A percentile compares a stretch with the other conserved stretches of the same genome.
These are phyloP conservation scores for Crotalus horridus DNA, from an alignment of 2,113 vertebrate genomes.

Conservation along the genomic window DNA sequence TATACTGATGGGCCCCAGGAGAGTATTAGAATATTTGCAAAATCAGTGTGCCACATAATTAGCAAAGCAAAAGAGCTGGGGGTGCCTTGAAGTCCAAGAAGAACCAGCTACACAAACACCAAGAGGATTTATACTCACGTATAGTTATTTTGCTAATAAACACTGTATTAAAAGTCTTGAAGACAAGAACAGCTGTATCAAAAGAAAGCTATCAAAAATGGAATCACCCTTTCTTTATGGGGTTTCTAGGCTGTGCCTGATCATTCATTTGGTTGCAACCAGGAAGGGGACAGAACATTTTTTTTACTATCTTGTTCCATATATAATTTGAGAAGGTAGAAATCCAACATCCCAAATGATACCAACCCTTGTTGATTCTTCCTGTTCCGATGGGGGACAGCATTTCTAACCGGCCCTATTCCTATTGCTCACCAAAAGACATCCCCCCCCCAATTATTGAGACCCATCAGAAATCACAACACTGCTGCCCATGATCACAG, in stretches of 20 bases:
- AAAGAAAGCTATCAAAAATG: background rate
- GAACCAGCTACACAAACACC: background rate
- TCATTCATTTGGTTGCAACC: background rate
- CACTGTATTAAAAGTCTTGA: background rate
- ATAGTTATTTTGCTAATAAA: background rate
- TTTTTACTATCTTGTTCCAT: background rate
- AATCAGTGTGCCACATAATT: background rate
- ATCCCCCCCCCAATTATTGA: background rate
- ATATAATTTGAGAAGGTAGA: background rate
- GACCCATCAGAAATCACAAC: background rate
- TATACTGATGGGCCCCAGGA: background rate
- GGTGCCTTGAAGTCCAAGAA: background rate
- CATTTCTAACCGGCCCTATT: background rate
- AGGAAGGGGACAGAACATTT: background rate
- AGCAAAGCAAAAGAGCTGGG: background rate
- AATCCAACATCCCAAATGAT: background rate
- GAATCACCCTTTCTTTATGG: background rate
- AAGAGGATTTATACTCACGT: background rate
- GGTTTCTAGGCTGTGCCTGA: background rate
- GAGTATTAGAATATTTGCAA: background rate
- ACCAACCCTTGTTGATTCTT: background rate
- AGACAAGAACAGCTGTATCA: background rate
- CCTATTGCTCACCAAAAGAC: background rate
- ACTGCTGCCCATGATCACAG: background rate
- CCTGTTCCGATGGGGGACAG: background rate